phyloP scores from a whole-genome alignment of 1,140 invertebrate genomes.

The Pantala flavescens region DNA sequence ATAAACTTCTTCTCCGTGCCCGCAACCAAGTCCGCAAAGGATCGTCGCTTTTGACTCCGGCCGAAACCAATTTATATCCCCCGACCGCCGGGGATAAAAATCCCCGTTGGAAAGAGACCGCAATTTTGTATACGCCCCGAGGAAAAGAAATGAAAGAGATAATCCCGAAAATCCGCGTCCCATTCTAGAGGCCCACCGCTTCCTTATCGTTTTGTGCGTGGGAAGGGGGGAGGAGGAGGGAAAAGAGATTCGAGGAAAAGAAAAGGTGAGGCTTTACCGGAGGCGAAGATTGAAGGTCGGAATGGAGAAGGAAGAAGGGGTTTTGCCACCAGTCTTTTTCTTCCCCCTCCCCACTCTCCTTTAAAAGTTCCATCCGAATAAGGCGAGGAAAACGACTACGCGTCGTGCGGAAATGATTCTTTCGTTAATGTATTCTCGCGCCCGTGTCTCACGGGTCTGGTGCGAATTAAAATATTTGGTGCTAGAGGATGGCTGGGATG shows the following conservation, averaged over 20 bases:
- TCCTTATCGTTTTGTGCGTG: background rate
- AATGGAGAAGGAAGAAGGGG: background rate
- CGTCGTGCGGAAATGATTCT: too few relatives aligned
- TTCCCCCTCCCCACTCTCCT: too few relatives aligned
- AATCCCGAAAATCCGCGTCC: background rate
- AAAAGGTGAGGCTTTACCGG: background rate
- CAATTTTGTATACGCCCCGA: background rate
- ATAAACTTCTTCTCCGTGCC: background rate
- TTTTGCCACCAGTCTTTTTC: too few relatives aligned
- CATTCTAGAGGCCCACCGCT: background rate
- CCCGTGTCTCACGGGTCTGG: too few relatives aligned
- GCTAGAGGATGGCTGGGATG: too few relatives aligned
- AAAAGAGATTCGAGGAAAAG: background rate
- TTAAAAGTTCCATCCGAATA: too few relatives aligned
- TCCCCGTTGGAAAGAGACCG: background rate
- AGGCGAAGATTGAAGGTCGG: background rate
- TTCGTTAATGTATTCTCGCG: too few relatives aligned
- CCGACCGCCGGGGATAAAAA: background rate
- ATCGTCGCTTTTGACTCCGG: background rate
- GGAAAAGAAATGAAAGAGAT: background rate
- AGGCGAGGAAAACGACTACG: too few relatives aligned
- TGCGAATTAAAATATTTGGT: too few relatives aligned
- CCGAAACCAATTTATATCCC: constrained; percentile 1
- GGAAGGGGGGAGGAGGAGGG: background rate
- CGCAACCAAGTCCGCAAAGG: background rate